These are phyloP conservation scores for Bombus sylvicola DNA, from an alignment of 1,140 invertebrate genomes.

Conservation along the genomic window DNA sequence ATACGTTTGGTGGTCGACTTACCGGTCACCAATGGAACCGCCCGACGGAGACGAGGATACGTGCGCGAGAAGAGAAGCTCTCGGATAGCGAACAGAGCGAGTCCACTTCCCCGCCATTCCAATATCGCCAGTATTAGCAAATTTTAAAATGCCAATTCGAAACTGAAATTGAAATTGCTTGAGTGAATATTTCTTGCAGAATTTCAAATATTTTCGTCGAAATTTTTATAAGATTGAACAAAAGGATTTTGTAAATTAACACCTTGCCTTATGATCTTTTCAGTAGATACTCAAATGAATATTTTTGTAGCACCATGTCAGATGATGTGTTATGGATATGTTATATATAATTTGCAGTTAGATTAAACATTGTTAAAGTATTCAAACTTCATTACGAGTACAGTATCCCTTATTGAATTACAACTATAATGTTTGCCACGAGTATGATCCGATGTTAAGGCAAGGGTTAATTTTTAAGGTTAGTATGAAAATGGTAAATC, in stretches of 20 bases:
- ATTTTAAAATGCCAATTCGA: background rate
- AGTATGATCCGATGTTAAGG: background rate
- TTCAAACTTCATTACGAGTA: background rate
- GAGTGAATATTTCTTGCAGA: background rate
- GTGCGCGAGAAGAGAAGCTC: slow-evolving; percentile 19
- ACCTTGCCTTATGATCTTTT: background rate
- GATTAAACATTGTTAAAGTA: too few relatives aligned
- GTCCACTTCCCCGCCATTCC: slow-evolving; percentile 26
- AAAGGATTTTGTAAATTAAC: background rate
- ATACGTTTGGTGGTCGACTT: background rate
- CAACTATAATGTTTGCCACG: too few relatives aligned
- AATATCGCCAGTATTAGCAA: background rate
- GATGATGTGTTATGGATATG: background rate
- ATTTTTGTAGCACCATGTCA: background rate
- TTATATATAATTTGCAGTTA: background rate
- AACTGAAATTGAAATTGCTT: background rate
- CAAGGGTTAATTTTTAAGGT: background rate
- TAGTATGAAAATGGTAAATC: too few relatives aligned
- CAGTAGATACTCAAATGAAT: background rate
- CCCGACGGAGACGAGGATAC: slow-evolving; percentile 1
- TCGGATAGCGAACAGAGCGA: slow-evolving; percentile 19
- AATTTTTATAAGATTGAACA: background rate
- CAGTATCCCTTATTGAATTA: background rate
- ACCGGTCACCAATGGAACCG: background rate
- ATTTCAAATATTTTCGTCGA: background rate